phyloP scores from a whole-genome alignment of 2,888 invertebrate species.

The Endotricha flammealis region DNA sequence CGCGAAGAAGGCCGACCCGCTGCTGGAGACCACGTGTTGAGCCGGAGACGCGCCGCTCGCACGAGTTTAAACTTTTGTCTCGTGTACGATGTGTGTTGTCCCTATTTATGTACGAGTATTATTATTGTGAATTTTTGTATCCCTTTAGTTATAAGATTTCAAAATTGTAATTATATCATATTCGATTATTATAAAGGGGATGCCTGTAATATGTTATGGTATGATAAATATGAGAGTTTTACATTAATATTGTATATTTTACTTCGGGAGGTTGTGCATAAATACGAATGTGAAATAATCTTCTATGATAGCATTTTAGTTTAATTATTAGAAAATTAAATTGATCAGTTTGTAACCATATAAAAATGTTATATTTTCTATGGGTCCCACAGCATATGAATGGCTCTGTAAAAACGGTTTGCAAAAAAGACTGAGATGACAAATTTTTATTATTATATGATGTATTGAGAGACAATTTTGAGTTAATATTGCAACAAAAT shows the following conservation, averaged over 20 bases:
- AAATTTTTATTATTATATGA: too few relatives aligned
- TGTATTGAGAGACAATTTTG: too few relatives aligned
- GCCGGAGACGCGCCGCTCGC: slow-evolving; percentile 10
- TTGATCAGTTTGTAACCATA: too few relatives aligned
- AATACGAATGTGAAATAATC: slow-evolving; percentile 34
- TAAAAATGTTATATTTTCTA: too few relatives aligned
- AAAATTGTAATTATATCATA: slow-evolving; percentile 70
- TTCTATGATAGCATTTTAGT: slow-evolving; percentile 1
- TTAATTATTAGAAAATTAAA: not conserved
- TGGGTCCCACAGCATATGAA: too few relatives aligned
- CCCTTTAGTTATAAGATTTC: slow-evolving; percentile 67
- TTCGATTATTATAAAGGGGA: slow-evolving; percentile 38
- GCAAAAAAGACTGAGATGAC: too few relatives aligned
- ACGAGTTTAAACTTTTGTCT: slow-evolving; percentile 19
- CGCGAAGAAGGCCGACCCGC: slow-evolving; percentile 41
- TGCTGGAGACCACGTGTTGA: slow-evolving; percentile 68
- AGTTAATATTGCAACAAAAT: too few relatives aligned
- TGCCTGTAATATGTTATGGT: slow-evolving; percentile 32
- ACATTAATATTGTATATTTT: slow-evolving; percentile 49
- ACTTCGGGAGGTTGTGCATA: slow-evolving; percentile 64
- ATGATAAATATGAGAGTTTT: slow-evolving; percentile 48
- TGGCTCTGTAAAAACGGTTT: too few relatives aligned
- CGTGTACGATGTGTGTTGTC: slow-evolving; percentile 34
- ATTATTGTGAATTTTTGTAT: slow-evolving; percentile 74
- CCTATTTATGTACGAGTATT: slow-evolving; percentile 61